A percentile compares a stretch with the other conserved stretches of the same genome.
These are phyloP conservation scores for Tanytarsus gracilentus DNA, from an alignment of 2,888 invertebrate genomes.

Conservation along the genomic window DNA sequence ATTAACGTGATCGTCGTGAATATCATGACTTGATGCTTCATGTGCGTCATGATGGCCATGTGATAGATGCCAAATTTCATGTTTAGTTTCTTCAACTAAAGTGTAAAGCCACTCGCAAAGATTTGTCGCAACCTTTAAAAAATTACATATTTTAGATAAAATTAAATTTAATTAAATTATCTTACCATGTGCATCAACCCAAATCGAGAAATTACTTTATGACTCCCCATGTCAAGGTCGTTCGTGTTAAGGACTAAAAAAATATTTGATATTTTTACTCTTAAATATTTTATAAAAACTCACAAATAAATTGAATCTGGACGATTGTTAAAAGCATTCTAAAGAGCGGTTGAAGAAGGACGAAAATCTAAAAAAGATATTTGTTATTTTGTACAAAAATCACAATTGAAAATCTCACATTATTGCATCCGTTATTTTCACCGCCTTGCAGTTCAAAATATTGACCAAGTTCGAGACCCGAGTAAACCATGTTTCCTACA, in stretches of 20 bases:
- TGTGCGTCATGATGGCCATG: conserved; percentile 35
- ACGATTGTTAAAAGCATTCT: conserved; percentile 76
- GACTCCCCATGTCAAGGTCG: conserved; percentile 54
- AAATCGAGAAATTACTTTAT: conserved; percentile 68
- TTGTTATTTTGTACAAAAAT: neutral
- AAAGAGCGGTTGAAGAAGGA: conserved; percentile 71
- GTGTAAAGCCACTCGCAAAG: conserved; percentile 88
- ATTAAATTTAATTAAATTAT: neutral
- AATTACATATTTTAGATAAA: conserved; percentile 66
- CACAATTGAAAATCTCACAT: conserved; percentile 9
- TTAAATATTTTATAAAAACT: neutral
- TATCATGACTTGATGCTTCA: neutral
- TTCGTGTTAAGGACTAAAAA: conserved; percentile 72
- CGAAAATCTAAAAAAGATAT: conserved; percentile 39
- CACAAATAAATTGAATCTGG: conserved; percentile 79
- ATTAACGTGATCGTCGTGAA: conserved; percentile 3
- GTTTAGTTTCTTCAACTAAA: conserved; percentile 77
- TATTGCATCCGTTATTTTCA: neutral
- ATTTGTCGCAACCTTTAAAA: conserved; percentile 63
- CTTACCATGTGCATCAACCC: conserved; percentile 75
- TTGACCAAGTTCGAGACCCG: conserved; percentile 61
- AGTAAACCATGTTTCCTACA: conserved; percentile 66
- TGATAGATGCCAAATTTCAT: conserved; percentile 68
- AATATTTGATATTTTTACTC: conserved; percentile 33
- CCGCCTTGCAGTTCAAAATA: conserved; percentile 59